Percentiles rank a stretch among this genome's conserved stretches.
Evolutionary conservation across 2,888 invertebrate genomes (phyloP).

Genomic region (Sinelater perroti): DNA sequence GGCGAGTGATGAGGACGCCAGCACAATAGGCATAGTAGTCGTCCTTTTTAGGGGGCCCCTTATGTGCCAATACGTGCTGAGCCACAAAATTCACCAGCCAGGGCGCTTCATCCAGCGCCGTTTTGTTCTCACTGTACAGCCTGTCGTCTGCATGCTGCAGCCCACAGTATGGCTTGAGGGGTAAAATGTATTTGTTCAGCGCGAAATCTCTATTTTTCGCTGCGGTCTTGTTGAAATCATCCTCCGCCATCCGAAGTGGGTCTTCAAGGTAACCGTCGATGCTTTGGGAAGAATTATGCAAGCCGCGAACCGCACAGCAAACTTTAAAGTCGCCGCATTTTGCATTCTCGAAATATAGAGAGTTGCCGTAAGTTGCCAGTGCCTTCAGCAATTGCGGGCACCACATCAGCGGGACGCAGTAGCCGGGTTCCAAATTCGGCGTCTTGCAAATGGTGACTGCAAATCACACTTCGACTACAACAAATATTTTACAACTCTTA

Average conservation of each 20-base stretch:
- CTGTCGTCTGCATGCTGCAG: neutral
- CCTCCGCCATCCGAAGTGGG: too few species aligned
- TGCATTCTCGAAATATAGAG: neutral
- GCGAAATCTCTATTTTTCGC: neutral
- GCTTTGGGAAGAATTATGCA: too few species aligned
- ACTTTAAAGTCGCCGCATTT: neutral
- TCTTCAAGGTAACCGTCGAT: too few species aligned
- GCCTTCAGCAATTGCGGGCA: neutral
- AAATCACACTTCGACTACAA: too few species aligned
- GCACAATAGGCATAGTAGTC: too few species aligned
- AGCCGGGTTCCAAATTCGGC: neutral
- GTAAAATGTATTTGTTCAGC: neutral
- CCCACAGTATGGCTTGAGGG: neutral
- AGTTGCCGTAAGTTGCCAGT: neutral
- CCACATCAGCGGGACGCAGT: neutral
- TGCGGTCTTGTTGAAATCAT: neutral
- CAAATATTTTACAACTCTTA: too few species aligned
- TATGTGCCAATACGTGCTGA: neutral
- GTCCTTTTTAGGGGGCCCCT: neutral
- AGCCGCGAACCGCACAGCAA: too few species aligned
- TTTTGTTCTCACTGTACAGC: neutral
- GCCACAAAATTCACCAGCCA: neutral
- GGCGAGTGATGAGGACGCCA: too few species aligned
- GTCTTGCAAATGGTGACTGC: neutral
- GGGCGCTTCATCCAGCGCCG: neutral